phyloP scores from a whole-genome alignment of 2,888 invertebrate genomes.

The Papilio gigon region DNA sequence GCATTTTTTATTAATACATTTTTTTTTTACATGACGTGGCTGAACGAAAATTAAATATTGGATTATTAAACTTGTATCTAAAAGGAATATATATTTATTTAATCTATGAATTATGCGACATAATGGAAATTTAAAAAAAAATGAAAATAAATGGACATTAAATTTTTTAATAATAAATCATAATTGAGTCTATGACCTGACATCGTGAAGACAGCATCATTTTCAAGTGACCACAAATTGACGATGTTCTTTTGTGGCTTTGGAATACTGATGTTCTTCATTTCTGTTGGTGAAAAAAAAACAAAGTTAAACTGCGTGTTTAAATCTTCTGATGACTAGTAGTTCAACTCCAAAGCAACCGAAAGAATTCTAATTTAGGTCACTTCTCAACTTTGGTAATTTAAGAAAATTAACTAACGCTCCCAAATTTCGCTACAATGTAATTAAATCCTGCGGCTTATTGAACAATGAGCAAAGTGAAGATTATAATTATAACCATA shows the following conservation, averaged over 20 bases:
- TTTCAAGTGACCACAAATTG: not conserved
- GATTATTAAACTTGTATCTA: not conserved
- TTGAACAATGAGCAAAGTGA: constrained; percentile 17
- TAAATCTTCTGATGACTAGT: constrained; percentile 15
- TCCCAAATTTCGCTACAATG: constrained; percentile 25
- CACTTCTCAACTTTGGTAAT: constrained; percentile 24
- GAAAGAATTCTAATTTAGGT: constrained; percentile 34
- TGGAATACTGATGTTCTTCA: not conserved
- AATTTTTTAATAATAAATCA: no score
- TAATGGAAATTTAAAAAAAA: no score
- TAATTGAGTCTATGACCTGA: no score
- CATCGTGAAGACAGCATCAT: no score
- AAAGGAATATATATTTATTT: not conserved
- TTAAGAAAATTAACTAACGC: constrained; percentile 10
- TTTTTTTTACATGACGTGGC: not conserved
- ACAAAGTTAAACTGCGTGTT: constrained; percentile 2
- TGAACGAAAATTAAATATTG: not conserved
- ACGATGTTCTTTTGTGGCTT: not conserved
- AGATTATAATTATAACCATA: not conserved
- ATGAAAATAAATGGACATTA: no score
- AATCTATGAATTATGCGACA: no score
- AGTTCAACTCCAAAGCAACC: constrained; percentile 23
- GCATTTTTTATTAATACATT: not conserved
- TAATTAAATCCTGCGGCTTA: constrained; percentile 24
- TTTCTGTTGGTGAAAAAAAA: no score